A percentile compares a stretch with the other conserved stretches of the same genome.
Evolutionary conservation across 2,113 vertebrate species (phyloP).

Genomic region (Mesembrinibis cayennensis): DNA sequence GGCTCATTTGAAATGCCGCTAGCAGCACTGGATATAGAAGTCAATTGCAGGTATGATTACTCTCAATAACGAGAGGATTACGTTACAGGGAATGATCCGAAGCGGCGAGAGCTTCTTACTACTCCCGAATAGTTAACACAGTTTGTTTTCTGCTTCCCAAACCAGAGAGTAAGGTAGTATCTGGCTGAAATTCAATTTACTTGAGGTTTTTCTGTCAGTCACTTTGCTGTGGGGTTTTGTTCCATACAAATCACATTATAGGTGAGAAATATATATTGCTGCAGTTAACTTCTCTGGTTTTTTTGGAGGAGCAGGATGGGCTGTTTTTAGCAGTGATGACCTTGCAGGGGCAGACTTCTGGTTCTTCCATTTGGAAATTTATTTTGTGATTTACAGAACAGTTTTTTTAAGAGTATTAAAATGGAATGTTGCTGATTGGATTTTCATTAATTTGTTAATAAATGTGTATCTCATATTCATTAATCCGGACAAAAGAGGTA

Average conservation of each 20-base stretch:
- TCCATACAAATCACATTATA: neutral
- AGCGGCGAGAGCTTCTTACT: neutral
- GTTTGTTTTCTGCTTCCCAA: slow-evolving; percentile 38
- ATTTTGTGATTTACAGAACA: slow-evolving; percentile 71
- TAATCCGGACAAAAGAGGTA: slow-evolving; percentile 56
- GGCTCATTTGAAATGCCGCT: neutral
- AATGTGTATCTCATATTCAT: slow-evolving; percentile 69
- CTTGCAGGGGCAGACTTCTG: slow-evolving; percentile 79
- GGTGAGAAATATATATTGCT: slow-evolving; percentile 20
- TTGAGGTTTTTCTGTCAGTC: neutral
- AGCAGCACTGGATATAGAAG: neutral
- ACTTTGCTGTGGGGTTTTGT: neutral
- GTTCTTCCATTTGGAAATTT: slow-evolving; percentile 74
- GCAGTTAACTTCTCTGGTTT: slow-evolving; percentile 67
- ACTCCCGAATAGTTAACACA: neutral
- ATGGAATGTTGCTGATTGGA: slow-evolving; percentile 60
- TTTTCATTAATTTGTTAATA: slow-evolving; percentile 69
- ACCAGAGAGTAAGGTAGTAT: neutral
- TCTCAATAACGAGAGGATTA: neutral
- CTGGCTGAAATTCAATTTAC: slow-evolving; percentile 18
- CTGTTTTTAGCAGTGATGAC: slow-evolving; percentile 72
- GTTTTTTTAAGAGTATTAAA: slow-evolving; percentile 57
- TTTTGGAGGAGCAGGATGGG: slow-evolving; percentile 76
- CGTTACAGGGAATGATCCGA: rapidly evolving
- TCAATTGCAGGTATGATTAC: neutral